Evolutionary conservation across 2,797 vertebrate genomes (phyloP), one percentile per base, ranked within the genome.

Genomic region (Falco biarmicus): DNA sequence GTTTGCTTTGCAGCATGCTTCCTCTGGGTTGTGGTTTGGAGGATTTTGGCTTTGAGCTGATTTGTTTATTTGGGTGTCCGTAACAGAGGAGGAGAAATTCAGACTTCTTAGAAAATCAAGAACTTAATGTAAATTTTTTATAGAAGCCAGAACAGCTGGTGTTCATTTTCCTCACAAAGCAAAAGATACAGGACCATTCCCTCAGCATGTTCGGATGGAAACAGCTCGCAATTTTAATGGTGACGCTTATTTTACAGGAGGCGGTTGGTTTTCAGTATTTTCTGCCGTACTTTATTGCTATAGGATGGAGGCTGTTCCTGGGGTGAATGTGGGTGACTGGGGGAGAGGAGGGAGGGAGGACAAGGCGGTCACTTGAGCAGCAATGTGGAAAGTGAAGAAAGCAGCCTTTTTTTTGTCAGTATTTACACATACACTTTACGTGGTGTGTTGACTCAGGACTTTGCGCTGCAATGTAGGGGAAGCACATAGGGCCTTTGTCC

Each of bases 31-130:
- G 88, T 69, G 75, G 68, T 75, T 91, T 89, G 75, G 54, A 84
- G 85, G 70, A 48, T 76, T 88, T 50, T 71, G 47, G 25, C 68
- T 86, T 84, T 69, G 37, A 95, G 45, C n/a, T 93, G 9, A 7
- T 78, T 90, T 89, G n/a, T 87, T 91, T 91, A 47, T 87, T 87
- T 80, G 81, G 53, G 45, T 92, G 60, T 80, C 57, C 79, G 60
- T 87, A 90, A 89, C 85, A 93, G 86, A 80, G 73, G 43, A 92
- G 11, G 24, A 90, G 57, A 90, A 95, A 93, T 78, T 82, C 47
- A 65, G 37, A 26, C 24, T 66, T 73, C 81, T 81, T 89, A 74
- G 71, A 85, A 90, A 95, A 84, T 15, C 0, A 1, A 84, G 54
- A 56, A n/a, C 45, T 94, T 21, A 1, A 7, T 89, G 57, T 78